Evolutionary conservation across 2,888 invertebrate species (phyloP).

Genomic region (Noctua janthina): DNA sequence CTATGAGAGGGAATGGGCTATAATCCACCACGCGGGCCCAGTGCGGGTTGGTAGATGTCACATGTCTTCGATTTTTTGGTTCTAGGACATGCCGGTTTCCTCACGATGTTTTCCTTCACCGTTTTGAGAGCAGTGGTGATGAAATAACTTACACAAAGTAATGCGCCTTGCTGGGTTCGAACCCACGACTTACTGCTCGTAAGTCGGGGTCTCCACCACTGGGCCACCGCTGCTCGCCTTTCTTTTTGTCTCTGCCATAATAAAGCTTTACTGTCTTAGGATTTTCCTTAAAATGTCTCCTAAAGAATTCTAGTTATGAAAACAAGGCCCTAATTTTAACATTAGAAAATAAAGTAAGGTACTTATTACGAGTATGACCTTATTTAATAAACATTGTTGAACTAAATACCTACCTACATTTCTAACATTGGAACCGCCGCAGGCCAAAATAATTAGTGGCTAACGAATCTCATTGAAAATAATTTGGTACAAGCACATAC

Average conservation of each 20-base stretch:
- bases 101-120: too few relatives aligned
- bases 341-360: constrained; percentile 35
- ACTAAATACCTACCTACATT: constrained; percentile 51
- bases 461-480: constrained; percentile 63
- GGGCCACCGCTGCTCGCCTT: too few relatives aligned
- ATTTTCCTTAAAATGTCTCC: background rate
- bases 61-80: too few relatives aligned
- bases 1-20: too few relatives aligned
- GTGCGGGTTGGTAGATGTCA: too few relatives aligned
- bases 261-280: background rate
- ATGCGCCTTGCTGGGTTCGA: too few relatives aligned
- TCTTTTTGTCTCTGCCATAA: background rate
- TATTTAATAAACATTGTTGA: constrained; percentile 43
- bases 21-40: too few relatives aligned
- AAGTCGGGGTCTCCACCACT: too few relatives aligned
- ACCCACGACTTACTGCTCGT: too few relatives aligned
- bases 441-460: constrained; percentile 60
- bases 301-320: constrained; percentile 14
- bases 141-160: too few relatives aligned
- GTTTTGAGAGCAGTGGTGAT: too few relatives aligned
- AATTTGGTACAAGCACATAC: constrained; percentile 62
- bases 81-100: too few relatives aligned
- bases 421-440: constrained; percentile 45
- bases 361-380: constrained; percentile 17
- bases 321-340: constrained; percentile 9